Conservation (phyloP, 2,888 invertebrate genomes). For the Epinotia nisella region DNA sequence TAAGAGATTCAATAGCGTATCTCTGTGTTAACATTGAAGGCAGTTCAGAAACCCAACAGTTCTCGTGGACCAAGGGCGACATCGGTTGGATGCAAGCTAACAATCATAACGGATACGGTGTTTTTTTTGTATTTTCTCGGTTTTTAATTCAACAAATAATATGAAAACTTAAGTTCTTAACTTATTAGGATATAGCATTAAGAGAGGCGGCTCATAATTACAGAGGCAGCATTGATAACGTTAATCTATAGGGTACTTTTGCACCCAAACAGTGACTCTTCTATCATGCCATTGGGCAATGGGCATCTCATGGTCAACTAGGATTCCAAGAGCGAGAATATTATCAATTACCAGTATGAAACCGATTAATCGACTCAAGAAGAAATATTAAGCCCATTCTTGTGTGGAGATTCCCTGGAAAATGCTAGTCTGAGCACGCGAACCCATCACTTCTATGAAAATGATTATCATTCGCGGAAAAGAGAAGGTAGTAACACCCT, state of each 20-base stretch:
- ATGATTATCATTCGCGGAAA: conserved; percentile 44
- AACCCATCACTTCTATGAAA: conserved; percentile 27
- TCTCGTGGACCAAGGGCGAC: not conserved
- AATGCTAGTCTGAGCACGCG: not conserved
- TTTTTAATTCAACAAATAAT: conserved; percentile 29
- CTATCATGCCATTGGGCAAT: not conserved
- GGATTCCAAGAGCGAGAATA: conserved; percentile 1
- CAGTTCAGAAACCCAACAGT: not conserved
- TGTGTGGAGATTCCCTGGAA: conserved; percentile 1
- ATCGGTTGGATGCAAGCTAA: conserved; percentile 13
- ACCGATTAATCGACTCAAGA: not conserved
- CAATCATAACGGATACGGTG: conserved; percentile 11
- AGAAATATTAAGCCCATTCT: not conserved
- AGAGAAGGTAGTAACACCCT: conserved; percentile 76
- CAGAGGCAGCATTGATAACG: conserved; percentile 15
- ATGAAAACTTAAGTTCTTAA: conserved; percentile 20
- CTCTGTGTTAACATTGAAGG: not conserved
- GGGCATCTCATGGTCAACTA: not conserved
- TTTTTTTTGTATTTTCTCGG: conserved; percentile 32
- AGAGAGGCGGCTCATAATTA: conserved; percentile 31
- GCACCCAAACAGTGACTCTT: not conserved
- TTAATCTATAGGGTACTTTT: not conserved
- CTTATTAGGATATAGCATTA: conserved; percentile 19
- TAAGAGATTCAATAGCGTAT: not conserved
- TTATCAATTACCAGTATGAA: not conserved